A percentile compares a stretch with the other conserved stretches of the same genome.
Evolutionary conservation across 2,113 vertebrate species (phyloP).

Genomic region (Psammodynastes pulverulentus): DNA sequence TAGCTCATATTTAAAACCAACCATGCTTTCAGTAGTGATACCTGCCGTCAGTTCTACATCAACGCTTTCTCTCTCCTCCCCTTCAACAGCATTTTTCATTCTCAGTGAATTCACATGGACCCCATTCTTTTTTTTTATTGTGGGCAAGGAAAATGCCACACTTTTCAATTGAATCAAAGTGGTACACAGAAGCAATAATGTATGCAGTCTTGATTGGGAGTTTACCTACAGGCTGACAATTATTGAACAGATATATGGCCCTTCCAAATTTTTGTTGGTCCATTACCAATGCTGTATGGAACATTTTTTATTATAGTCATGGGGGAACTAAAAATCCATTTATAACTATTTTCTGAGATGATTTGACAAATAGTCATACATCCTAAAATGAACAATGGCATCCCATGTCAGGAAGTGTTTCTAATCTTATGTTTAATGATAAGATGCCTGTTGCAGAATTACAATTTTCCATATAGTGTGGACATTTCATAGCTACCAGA

Average conservation of each 20-base stretch:
- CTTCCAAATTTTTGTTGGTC: constrained; percentile 62
- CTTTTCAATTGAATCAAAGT: not conserved
- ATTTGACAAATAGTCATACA: constrained; percentile 44
- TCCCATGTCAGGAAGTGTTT: not conserved
- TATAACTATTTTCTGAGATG: constrained; percentile 40
- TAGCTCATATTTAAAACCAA: not conserved
- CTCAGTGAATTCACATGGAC: not conserved
- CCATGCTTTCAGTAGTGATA: not conserved
- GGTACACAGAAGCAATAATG: constrained; percentile 29
- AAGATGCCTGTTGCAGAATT: constrained; percentile 20
- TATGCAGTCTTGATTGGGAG: constrained; percentile 38
- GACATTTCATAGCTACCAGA: constrained; percentile 26
- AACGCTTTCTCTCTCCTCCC: not conserved
- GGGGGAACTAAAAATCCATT: constrained; percentile 37
- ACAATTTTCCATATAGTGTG: constrained; percentile 16
- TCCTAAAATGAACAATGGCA: constrained; percentile 30
- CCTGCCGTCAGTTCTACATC: not conserved
- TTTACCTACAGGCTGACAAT: constrained; percentile 51
- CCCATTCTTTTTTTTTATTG: not conserved
- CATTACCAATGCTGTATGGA: constrained; percentile 45
- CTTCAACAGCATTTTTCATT: not conserved
- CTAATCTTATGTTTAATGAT: constrained; percentile 28
- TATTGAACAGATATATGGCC: constrained; percentile 64
- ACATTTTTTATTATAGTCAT: constrained; percentile 37
- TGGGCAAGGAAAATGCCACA: not conserved